Conservation (phyloP, 2,797 vertebrate species). For the Brachyrhaphis roseni region DNA sequence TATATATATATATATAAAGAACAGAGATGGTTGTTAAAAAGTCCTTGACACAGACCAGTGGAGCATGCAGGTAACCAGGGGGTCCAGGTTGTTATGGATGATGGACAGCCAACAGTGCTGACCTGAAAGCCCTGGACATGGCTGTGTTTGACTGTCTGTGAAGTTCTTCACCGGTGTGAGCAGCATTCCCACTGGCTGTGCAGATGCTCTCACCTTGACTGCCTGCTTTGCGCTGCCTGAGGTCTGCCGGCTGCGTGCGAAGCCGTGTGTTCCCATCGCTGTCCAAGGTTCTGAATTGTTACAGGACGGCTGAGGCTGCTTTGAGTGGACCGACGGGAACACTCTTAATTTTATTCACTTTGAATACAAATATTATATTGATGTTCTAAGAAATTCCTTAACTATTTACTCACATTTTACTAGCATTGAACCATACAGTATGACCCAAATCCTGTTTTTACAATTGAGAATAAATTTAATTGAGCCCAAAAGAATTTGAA, state of each 20-base stretch:
- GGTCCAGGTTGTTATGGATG: conserved; percentile 10
- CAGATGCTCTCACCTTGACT: conserved; percentile 35
- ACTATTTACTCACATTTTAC: neutral
- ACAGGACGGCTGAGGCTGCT: neutral
- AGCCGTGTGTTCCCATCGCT: conserved; percentile 23
- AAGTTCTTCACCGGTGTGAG: conserved; percentile 8
- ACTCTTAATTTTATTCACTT: neutral
- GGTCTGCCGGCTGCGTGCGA: conserved; percentile 20
- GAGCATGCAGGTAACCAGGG: conserved; percentile 15
- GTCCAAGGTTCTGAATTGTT: conserved; percentile 30
- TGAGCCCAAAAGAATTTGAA: too few species aligned
- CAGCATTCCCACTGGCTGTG: conserved; percentile 15
- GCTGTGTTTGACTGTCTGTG: conserved; percentile 6
- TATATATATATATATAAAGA: neutral
- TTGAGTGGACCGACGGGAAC: neutral
- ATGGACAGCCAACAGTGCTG: conserved; percentile 35
- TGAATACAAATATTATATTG: neutral
- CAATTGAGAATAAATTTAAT: too few species aligned
- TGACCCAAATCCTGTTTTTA: too few species aligned
- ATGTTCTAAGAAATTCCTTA: neutral
- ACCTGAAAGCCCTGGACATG: conserved; percentile 26
- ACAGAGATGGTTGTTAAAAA: neutral
- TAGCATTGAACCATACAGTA: neutral
- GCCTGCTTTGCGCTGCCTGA: conserved; percentile 22
- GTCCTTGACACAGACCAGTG: conserved; percentile 14